Evolutionary conservation across 1,140 invertebrate species (phyloP), one percentile per base, ranked within the genome.

Genomic region (honey bee (Apis mellifera)): DNA sequence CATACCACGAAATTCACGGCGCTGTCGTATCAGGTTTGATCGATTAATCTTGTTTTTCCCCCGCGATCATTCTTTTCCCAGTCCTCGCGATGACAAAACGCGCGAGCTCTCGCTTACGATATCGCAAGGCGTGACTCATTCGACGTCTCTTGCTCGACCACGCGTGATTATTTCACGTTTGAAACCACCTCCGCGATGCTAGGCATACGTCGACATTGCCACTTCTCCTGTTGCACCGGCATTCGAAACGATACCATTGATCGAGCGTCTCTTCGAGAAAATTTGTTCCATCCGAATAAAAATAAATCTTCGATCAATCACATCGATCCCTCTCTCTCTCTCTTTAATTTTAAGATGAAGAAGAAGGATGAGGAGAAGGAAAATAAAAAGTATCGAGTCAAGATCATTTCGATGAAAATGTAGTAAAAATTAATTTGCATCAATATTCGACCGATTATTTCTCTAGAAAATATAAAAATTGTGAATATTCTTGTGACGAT

Each of bases 101-200:
- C 79, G 71, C 55, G 71, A 55, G 23, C 19, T 62, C 57, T 78
- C 65, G 66, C 57, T 82, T 62, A 62, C 71, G 83, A 83, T 88
- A 88, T 88, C 70, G 84, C 54, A 66, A 66, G 59, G 74, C 64
- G 77, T 88, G 87, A 88, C 86, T 88, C 87, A 88, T 88, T 88
- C 87, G 75, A 77, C 84, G 82, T 88, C 71, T 88, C 74, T 84
- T 68, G 82, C 87, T 89, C 87, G 87, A 89, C 87, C 86, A 84
- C 79, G 79, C 79, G 79, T 82, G 79, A 82, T 82, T 82, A 82
- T 82, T 82, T 82, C 79, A 76, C 55, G 79, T 82, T 82, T 76
- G 83, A 86, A 89, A 86, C 87, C 86, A 88, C 87, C 87, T 88
- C 87, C 87, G 86, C 86, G 84, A 42, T 77, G 80, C 73, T 83